Base-by-base conservation (phyloP, 2,888 invertebrate genomes). In the Acleris emargana region DNA sequence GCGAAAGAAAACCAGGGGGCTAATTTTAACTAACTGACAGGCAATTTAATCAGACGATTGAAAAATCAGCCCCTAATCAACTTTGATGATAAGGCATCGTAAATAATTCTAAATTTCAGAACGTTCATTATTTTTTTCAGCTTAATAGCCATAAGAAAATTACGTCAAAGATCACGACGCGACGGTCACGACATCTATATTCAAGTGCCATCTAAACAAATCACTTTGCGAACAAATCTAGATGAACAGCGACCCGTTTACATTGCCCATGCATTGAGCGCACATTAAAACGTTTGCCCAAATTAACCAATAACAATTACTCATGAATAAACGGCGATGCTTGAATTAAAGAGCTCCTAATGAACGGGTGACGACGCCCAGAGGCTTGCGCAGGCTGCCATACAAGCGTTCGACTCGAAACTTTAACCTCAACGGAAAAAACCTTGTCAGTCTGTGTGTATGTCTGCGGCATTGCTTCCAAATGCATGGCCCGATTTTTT, bases 251-350 rank as follows among this genome's bases (percentile, higher is more conserved):
- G 38, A 38, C 38, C 38, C 38, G 38, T 13, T 13, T 13, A 13
- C 38, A 13, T 38, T 13, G 38, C 38, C 1, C 13, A 13, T 38
- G 13, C 49, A 55, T 60, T 60, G 42, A 13, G 54, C 49, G n/a
- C 42, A 17, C 49, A 25, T 45, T 45, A 49, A 66, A 60, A 60
- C 64, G 51, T 55, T 60, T 55, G 55, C 42, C 20, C 59, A 45
- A 64, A 59, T 60, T 57, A 62, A 57, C 49, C 17, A 49, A 20
- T 9, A 17, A 16, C 22, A 59, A 59, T 64, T 64, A 60, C 49
- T 55, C 53, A 60, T 58, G 28, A 47, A 47, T 58, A 64, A 64
- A 64, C 64, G 64, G 50, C 64, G 59, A 49, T 64, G 49, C 50
- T 60, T 64, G 42, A 28, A 61, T 66, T 51, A 66, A 66, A 57